Conservation (phyloP, 1,140 invertebrate genomes). For the Zaprionus africanus region DNA sequence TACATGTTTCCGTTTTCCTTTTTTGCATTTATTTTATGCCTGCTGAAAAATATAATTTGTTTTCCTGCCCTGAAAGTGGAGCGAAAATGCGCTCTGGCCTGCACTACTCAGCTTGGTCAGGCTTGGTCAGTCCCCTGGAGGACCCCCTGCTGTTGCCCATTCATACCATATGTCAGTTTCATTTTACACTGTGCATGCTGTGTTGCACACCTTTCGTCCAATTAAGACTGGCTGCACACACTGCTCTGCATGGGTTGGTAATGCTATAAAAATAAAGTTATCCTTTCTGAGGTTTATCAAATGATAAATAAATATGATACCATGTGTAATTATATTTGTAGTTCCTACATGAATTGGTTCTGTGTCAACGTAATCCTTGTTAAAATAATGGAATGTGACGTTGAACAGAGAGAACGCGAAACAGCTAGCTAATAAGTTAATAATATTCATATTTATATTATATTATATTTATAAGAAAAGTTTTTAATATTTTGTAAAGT, state of each 20-base stretch:
- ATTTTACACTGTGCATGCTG: conserved; percentile 28
- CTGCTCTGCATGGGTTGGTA: not conserved
- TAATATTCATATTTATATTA: too few species aligned
- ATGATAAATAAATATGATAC: not conserved
- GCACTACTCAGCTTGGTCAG: too few species aligned
- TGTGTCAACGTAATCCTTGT: too few species aligned
- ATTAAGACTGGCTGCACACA: not conserved
- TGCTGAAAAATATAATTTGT: conserved; percentile 20
- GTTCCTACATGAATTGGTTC: not conserved
- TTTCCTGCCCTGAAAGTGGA: conserved; percentile 8
- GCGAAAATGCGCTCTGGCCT: not conserved
- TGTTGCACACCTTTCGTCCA: conserved; percentile 3
- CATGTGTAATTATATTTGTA: not conserved
- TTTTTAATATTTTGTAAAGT: too few species aligned
- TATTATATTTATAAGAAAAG: too few species aligned
- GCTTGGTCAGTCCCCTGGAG: not conserved
- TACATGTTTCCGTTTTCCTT: not conserved
- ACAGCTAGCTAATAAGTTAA: too few species aligned
- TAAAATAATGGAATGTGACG: too few species aligned
- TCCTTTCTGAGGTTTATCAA: not conserved
- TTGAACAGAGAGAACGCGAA: too few species aligned
- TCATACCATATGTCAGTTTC: conserved; percentile 47
- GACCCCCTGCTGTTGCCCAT: not conserved
- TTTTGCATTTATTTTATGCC: conserved; percentile 6
- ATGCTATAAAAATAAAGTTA: not conserved